Conservation (phyloP, 2,797 vertebrate species). For the Sebastes matsubarae region DNA sequence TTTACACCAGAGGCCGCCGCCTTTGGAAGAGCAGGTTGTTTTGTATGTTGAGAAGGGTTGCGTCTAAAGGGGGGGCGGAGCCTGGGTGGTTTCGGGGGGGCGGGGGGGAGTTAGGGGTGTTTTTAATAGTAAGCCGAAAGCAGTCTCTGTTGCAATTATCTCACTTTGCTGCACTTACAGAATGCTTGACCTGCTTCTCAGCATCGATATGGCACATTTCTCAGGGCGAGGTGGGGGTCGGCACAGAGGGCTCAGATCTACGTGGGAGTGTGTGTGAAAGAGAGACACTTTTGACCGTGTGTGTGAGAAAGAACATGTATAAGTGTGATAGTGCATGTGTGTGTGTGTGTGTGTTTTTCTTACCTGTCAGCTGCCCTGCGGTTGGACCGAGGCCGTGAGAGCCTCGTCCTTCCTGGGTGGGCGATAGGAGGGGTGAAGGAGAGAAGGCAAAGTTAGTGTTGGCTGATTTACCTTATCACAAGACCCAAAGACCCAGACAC, state of each 20-base stretch:
- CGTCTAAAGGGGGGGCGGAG: background rate
- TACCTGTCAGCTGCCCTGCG: constrained; percentile 36
- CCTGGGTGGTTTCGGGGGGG: background rate
- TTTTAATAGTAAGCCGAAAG: constrained; percentile 52
- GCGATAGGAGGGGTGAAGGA: constrained; percentile 5
- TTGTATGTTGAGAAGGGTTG: background rate
- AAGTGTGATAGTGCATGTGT: constrained; percentile 16
- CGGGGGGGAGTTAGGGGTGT: background rate
- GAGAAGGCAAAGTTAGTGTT: constrained; percentile 21
- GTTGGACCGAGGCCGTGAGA: constrained; percentile 33
- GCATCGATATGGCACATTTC: constrained; percentile 63
- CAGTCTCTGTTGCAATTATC: constrained; percentile 67
- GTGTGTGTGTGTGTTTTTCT: constrained; percentile 3
- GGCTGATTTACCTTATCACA: constrained; percentile 49
- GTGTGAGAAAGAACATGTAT: constrained; percentile 26
- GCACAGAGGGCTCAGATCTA: constrained; percentile 11
- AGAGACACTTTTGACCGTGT: constrained; percentile 6
- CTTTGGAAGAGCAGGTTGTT: constrained; percentile 28
- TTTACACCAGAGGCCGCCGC: constrained; percentile 1
- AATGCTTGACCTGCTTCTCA: constrained; percentile 77
- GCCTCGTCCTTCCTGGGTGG: constrained; percentile 46
- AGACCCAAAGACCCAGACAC: constrained; percentile 25
- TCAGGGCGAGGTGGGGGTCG: constrained; percentile 42
- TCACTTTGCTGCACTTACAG: constrained; percentile 71
- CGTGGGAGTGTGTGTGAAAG: constrained; percentile 34